Base-by-base conservation (phyloP, 2,888 invertebrate species). In the Pharmacophagus antenor region DNA sequence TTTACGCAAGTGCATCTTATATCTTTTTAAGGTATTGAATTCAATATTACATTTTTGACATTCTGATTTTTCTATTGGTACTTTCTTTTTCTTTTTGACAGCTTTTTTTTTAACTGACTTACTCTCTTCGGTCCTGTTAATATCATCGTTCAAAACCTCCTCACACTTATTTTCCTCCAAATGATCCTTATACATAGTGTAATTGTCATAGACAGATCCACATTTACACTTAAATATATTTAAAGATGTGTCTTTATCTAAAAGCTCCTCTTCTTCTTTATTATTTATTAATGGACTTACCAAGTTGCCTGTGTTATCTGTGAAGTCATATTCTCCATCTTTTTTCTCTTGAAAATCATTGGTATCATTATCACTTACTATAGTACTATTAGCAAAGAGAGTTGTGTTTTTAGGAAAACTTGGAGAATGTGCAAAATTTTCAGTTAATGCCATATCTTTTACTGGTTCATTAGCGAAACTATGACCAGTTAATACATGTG, bases 161-260 rank as follows among this genome's bases (percentile, higher is more conserved):
- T 64, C 59, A 60, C 76, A 77, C 15, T 60, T 65, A 18, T 61
- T 63, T 15, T 63, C 50, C 61, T 70, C 69, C 22, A 66, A 52
- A 63, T 79, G 77, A 12, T 57, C 47, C 55, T 71, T 69, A 8
- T 69, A 70, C 18, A 65, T 62, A 0, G 66, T 59, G 67, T 69
- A 68, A 17, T 23, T 65, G 15, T 63, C 58, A 52, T 68, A 71
- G 6, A 63, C 42, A 5, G 58, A 41, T 0, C 65, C 64, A 42
- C 74, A 71, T 54, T 62, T 66, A 49, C 72, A 74, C 7, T 63
- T 50, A 42, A 64, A 63, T 12, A 57, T 46, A 59, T 47, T 69
- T 49, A 55, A 17, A 20, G 53, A 42, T 15, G 58, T 46, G 41
- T 65, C 60, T 52, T 63, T 27, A 6, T 69, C 64, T 1, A 67